Evolutionary conservation across 2,113 vertebrate species (phyloP), one percentile per base, ranked within the genome.

Genomic region (Epinephelus cyanopodus): DNA sequence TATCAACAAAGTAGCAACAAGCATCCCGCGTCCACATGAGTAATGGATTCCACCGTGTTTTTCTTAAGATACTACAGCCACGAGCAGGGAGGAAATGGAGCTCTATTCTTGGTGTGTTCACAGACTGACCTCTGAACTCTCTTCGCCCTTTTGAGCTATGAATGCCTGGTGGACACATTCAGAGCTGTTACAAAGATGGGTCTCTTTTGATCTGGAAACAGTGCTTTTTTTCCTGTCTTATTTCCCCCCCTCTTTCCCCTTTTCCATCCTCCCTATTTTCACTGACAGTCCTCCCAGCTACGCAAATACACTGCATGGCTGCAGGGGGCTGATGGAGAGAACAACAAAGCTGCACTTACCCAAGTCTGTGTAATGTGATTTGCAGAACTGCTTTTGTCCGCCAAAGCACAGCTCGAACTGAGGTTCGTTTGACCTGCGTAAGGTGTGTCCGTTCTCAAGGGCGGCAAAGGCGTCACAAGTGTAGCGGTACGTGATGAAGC

Each of bases 401-500:
- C 97, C 98, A 91, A 99, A 99, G 96, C 97, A 98, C 93, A 99
- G 96, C 95, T 99, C 97, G 82, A 99, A 98, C 94, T 97, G 97
- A 80, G 97, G 97, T 88, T 99, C 98, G 33, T 96, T 95, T 39
- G 95, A 95, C 95, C 96, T 95, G 95, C 97, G 97, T 90, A 99
- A 95, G 94, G 97, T 97, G 92, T 98, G 97, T 96, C 98, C 98
- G 66, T 98, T 99, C 95, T 99, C 97, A 94, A 99, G 96, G 95
- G 98, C 98, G 95, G 98, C 97, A 45, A 98, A 98, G 90, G 98
- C 98, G 53, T 99, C 98, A 96, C 98, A 99, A 92, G 97, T 99
- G 83, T 98, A 99, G 95, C 98, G 98, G 96, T 99, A 99, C 91
- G 97, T 99, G 96, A 99, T 98, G 96, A 99, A 99, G 96, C 97